Evolutionary conservation across 2,113 vertebrate species (phyloP).

Genomic region (Leptosomus discolor): DNA sequence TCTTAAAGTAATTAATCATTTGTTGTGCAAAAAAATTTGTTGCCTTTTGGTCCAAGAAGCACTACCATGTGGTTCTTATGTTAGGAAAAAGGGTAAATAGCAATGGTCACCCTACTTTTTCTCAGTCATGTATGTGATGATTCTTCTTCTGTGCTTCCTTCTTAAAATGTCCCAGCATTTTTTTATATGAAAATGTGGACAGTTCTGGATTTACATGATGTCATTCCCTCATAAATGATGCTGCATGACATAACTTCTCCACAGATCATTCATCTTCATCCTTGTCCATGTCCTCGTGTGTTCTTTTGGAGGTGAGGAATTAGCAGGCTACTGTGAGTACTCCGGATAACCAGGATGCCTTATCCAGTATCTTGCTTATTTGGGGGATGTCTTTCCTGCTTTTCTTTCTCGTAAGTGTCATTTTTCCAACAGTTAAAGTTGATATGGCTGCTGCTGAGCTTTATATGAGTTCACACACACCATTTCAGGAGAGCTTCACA

Average conservation of each 20-base stretch:
- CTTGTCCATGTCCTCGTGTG: fast-evolving
- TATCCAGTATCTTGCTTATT: background rate
- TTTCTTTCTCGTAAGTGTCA: background rate
- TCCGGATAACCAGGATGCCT: background rate
- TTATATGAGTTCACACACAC: background rate
- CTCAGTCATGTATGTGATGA: background rate
- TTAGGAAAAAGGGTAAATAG: background rate
- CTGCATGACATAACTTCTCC: background rate
- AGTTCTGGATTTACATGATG: background rate
- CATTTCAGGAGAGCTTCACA: background rate
- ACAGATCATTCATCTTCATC: background rate
- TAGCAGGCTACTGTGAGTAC: background rate
- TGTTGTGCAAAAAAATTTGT: background rate
- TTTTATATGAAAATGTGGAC: background rate
- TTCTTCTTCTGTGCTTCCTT: background rate
- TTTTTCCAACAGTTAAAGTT: background rate
- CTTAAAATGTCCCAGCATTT: background rate
- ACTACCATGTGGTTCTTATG: background rate
- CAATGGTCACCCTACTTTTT: background rate
- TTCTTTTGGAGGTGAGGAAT: background rate
- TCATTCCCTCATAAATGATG: background rate
- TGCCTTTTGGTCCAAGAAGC: background rate
- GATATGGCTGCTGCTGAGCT: background rate
- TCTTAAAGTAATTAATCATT: background rate
- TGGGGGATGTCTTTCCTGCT: background rate